phyloP scores from a whole-genome alignment of 2,888 invertebrate species.

The Patella ulyssiponensis region DNA sequence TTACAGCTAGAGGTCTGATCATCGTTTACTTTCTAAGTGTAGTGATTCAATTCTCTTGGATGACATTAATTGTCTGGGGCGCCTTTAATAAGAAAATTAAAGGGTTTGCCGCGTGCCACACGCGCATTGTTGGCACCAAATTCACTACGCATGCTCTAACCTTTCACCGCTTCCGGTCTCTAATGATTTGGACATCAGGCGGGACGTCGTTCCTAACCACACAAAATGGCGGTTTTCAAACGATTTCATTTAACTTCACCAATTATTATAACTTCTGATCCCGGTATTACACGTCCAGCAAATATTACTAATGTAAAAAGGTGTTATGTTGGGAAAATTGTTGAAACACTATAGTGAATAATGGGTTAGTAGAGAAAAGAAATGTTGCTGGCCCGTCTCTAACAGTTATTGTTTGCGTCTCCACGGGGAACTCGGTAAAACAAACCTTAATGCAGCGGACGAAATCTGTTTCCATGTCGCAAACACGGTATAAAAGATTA shows the following conservation, averaged over 20 bases:
- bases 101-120: neutral
- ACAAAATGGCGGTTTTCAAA: too few relatives aligned
- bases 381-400: neutral
- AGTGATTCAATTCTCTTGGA: neutral
- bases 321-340: neutral
- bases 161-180: neutral
- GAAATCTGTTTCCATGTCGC: slow-evolving; percentile 1
- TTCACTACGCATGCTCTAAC: neutral
- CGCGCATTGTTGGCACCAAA: neutral
- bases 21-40: neutral
- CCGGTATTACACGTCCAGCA: slow-evolving; percentile 1
- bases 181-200: neutral
- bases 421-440: neutral
- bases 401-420: neutral
- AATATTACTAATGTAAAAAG: slow-evolving; percentile 11
- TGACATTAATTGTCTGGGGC: slow-evolving; percentile 8
- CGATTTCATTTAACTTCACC: too few relatives aligned
- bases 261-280: too few relatives aligned
- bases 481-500: neutral
- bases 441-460: neutral
- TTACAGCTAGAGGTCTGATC: neutral
- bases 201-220: neutral
- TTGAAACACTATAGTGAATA: neutral
- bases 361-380: neutral
- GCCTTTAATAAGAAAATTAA: slow-evolving; percentile 1